These are phyloP conservation scores for Hypothenemus hampei DNA, from an alignment of 1,140 invertebrate genomes.

Conservation along the genomic window DNA sequence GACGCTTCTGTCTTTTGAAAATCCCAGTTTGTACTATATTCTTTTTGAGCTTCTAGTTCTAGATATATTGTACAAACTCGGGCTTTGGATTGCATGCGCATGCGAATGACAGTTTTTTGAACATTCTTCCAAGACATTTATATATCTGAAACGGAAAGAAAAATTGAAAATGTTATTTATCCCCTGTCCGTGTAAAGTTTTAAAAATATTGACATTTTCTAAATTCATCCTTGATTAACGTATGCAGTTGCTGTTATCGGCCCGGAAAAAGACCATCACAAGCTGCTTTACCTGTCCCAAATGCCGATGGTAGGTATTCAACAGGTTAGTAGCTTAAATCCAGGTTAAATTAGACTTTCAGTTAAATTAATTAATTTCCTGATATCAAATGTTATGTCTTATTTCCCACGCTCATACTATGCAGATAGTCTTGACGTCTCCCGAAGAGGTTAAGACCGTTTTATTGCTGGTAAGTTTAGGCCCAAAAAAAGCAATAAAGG, in stretches of 20 bases:
- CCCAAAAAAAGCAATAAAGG: background rate
- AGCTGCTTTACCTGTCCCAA: constrained; percentile 55
- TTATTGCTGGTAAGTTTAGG: constrained; percentile 27
- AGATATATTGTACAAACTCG: constrained; percentile 25
- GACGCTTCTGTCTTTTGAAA: no score
- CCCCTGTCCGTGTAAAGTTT: constrained; percentile 5
- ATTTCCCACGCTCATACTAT: constrained; percentile 10
- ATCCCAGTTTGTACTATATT: constrained; percentile 21
- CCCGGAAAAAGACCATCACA: constrained; percentile 51
- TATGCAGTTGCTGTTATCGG: constrained; percentile 44
- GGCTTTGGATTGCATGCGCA: constrained; percentile 8
- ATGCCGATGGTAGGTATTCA: constrained; percentile 51
- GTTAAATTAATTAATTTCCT: constrained; percentile 5
- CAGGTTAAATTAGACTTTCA: no score
- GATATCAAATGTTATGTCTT: constrained; percentile 3
- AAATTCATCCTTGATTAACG: constrained; percentile 26
- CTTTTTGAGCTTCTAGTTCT: constrained; percentile 8
- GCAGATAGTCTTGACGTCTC: constrained; percentile 35
- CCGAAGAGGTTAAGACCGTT: constrained; percentile 33
- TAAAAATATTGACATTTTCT: background rate
- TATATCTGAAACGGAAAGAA: constrained; percentile 1
- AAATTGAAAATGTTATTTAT: constrained; percentile 15
- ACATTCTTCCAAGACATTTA: background rate
- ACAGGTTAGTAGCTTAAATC: constrained; percentile 32
- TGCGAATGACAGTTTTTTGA: constrained; percentile 26